Percentiles rank a stretch among this genome's conserved stretches.
Conservation (phyloP, 1,140 invertebrate species). For the Drosophila malerkotliana region DNA sequence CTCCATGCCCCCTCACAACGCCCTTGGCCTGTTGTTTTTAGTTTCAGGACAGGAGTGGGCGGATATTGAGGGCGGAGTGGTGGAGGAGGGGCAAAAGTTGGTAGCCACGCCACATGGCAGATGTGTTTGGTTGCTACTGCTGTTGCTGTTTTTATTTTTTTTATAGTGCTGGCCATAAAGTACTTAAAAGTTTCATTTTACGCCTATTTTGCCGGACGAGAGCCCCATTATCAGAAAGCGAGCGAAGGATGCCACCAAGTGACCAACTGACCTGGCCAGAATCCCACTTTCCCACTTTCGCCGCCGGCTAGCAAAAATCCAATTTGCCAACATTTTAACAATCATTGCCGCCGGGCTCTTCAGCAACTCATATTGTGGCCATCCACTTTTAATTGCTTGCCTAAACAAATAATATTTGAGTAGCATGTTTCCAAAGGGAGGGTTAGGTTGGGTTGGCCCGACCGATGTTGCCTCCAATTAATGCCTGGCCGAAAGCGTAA, state of each 20-base stretch:
- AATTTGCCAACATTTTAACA: constrained; percentile 80
- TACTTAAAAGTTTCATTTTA: constrained; percentile 83
- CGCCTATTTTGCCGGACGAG: constrained; percentile 74
- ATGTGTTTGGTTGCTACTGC: constrained; percentile 60
- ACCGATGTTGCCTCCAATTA: constrained; percentile 57
- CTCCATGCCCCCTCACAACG: background rate
- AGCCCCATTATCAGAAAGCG: constrained; percentile 65
- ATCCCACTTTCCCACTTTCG: constrained; percentile 12
- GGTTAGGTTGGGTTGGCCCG: constrained; percentile 8
- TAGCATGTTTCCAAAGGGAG: constrained; percentile 50
- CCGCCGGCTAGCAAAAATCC: constrained; percentile 60
- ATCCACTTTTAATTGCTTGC: constrained; percentile 74
- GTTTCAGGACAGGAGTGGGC: constrained; percentile 47
- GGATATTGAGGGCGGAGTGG: background rate
- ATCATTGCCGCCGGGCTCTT: constrained; percentile 67
- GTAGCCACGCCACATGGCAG: constrained; percentile 67
- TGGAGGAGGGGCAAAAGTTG: constrained; percentile 48
- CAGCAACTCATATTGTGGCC: constrained; percentile 53
- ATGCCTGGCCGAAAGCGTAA: constrained; percentile 39
- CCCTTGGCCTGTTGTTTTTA: constrained; percentile 44
- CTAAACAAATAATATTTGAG: constrained; percentile 78
- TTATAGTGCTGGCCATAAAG: constrained; percentile 80
- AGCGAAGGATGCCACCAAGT: constrained; percentile 38
- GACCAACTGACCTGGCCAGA: constrained; percentile 42
- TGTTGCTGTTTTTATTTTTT: constrained; percentile 44